Evolutionary conservation across 1,140 invertebrate genomes (phyloP), one percentile per base, ranked within the genome.

Genomic region (Drosophila santomea): DNA sequence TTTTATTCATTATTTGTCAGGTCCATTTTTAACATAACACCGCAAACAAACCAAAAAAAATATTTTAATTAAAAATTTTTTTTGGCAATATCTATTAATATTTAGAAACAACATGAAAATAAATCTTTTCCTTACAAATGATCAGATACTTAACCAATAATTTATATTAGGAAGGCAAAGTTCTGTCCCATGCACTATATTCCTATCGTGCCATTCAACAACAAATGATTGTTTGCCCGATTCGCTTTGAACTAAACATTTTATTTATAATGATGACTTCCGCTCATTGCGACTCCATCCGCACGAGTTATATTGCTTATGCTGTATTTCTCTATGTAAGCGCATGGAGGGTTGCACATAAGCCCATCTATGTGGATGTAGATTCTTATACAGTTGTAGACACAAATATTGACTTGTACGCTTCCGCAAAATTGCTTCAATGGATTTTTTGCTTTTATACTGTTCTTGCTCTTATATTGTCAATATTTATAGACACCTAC

Each of bases 201-300:
- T 36, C 25, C 52, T 32, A 32, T 7, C 25, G 38, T 38, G 56
- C 57, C 50, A 48, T 62, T 61, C 59, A 69, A 64, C 44, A 78
- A 82, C 41, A 79, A 78, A 64, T 64, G 51, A 78, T 83, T 83
- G 62, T 84, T 84, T 83, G 60, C 62, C 61, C 72, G 66, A 67
- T 84, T 86, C 47, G 59, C 74, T 86, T 81, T 78, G 74, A 75
- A 82, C 66, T 86, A 44, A 78, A 68, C 51, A 76, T 74, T 86
- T 85, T 85, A 85, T 85, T 86, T 85, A 85, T 85, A 85, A 86
- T 86, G 78, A 85, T 85, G 82, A 85, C 82, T 82, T 85, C 82
- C 82, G 82, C 50, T 77, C 66, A 48, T 50, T 57, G 44, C 55
- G 23, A 47, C 56, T 63, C 51, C 52, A 74, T 74, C 47, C 51